A percentile compares a stretch with the other conserved stretches of the same genome.
phyloP scores from a whole-genome alignment of 2,888 invertebrate species.

The Platynereis dumerilii region DNA sequence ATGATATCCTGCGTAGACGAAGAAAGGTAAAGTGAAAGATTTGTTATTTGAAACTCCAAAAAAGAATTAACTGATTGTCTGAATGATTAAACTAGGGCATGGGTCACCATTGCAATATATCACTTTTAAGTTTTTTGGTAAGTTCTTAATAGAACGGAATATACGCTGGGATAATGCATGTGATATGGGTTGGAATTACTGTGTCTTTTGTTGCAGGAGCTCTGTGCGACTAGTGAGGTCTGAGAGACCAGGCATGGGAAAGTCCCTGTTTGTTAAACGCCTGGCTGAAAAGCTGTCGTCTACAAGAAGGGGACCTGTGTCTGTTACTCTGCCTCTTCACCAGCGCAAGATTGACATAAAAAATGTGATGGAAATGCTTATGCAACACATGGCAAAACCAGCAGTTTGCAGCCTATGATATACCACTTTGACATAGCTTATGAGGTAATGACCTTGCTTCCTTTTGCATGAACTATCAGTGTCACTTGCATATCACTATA shows the following conservation, averaged over 20 bases:
- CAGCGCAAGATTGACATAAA: slow-evolving; percentile 10
- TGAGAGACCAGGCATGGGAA: slow-evolving; percentile 48
- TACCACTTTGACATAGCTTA: slow-evolving; percentile 49
- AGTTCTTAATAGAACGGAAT: too few species aligned
- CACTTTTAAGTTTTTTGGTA: too few species aligned
- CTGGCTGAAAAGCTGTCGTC: slow-evolving; percentile 34
- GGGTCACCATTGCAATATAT: too few species aligned
- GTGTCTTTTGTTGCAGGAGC: slow-evolving; percentile 41
- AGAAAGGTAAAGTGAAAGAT: too few species aligned
- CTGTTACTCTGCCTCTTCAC: slow-evolving; percentile 28
- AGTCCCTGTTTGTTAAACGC: slow-evolving; percentile 43
- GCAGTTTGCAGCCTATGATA: slow-evolving; percentile 36
- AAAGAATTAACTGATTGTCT: too few species aligned
- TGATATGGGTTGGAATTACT: too few species aligned
- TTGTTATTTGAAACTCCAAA: too few species aligned
- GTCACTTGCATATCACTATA: too few species aligned
- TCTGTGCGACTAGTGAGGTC: slow-evolving; percentile 47
- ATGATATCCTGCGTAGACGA: too few species aligned
- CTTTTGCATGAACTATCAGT: too few species aligned
- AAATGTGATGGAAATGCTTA: slow-evolving; percentile 21
- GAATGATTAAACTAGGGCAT: too few species aligned
- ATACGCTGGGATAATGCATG: too few species aligned
- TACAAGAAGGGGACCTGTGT: background rate
- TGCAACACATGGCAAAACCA: slow-evolving; percentile 11
- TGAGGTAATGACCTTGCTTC: slow-evolving; percentile 42